Conservation (phyloP, 2,888 invertebrate species). For the Drosophila kanekoi region DNA sequence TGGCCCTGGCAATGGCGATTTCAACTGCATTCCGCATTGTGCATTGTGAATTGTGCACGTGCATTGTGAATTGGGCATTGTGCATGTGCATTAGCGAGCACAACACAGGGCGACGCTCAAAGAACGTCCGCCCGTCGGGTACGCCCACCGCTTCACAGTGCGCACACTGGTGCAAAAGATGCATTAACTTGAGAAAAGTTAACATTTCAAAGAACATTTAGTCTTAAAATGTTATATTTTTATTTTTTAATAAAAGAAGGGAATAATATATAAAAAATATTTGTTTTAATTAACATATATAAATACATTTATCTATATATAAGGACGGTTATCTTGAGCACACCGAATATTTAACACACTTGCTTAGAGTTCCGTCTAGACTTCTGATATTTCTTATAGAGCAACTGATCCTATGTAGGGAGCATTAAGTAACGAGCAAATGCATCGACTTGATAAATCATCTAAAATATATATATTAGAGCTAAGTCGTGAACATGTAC, state of each 20-base stretch:
- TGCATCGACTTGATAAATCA: too few relatives aligned
- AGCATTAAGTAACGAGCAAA: too few relatives aligned
- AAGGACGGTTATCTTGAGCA: not conserved
- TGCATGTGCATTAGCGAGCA: conserved; percentile 67
- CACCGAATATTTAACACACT: not conserved
- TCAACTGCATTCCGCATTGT: conserved; percentile 52
- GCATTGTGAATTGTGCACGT: conserved; percentile 55
- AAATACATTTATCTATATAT: not conserved
- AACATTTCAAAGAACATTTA: not conserved
- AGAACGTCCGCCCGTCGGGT: conserved; percentile 5
- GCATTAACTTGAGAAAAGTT: not conserved
- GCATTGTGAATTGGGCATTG: conserved; percentile 51
- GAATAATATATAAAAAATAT: too few relatives aligned
- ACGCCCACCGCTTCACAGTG: not conserved
- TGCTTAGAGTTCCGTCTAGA: too few relatives aligned
- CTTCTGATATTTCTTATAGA: too few relatives aligned
- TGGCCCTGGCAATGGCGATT: conserved; percentile 36
- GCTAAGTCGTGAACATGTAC: too few relatives aligned
- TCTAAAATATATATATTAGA: too few relatives aligned
- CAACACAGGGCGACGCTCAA: conserved; percentile 25
- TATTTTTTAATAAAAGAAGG: too few relatives aligned
- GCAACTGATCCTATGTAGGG: too few relatives aligned
- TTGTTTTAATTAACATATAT: too few relatives aligned
- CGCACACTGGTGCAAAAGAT: conserved; percentile 25
- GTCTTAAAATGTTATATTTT: too few relatives aligned